A percentile compares a stretch with the other conserved stretches of the same genome.
Conservation (phyloP, 2,888 invertebrate genomes). For the Euclidia mi region DNA sequence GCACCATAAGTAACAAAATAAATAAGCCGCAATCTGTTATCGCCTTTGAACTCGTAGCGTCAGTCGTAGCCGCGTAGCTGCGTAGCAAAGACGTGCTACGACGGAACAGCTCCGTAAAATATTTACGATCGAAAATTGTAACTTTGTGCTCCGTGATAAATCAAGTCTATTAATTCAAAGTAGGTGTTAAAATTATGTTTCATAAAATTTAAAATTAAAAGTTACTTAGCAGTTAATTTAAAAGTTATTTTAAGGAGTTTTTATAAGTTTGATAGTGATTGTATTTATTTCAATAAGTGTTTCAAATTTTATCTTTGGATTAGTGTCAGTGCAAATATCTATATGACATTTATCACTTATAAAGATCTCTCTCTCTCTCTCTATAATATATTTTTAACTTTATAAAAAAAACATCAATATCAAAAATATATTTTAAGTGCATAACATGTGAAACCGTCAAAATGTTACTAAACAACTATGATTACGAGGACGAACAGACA, state of each 20-base stretch:
- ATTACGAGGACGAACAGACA: conserved; percentile 39
- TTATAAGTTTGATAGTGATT: too few species aligned
- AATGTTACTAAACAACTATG: conserved; percentile 55
- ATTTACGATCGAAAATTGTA: neutral
- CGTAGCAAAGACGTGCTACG: neutral
- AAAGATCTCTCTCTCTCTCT: too few species aligned
- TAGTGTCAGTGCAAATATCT: too few species aligned
- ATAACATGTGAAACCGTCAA: conserved; percentile 18
- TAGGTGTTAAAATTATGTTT: neutral
- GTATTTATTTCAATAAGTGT: too few species aligned
- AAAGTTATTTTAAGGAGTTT: too few species aligned
- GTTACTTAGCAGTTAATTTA: too few species aligned
- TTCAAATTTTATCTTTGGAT: too few species aligned
- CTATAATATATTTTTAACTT: neutral
- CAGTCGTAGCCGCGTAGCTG: conserved; percentile 2
- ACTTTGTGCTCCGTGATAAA: neutral
- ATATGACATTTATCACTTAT: too few species aligned
- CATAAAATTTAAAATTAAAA: too few species aligned
- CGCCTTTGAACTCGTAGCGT: neutral
- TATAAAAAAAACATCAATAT: neutral
- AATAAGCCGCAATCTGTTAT: neutral
- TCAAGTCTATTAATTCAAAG: neutral
- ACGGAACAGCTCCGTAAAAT: neutral
- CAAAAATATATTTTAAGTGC: too few species aligned
- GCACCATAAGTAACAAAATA: too few species aligned